Percentiles rank a stretch among this genome's conserved stretches.
These are phyloP conservation scores for Umimayanthus chanpuru DNA, from an alignment of 92 coral and sea anemone species.

Conservation along the genomic window DNA sequence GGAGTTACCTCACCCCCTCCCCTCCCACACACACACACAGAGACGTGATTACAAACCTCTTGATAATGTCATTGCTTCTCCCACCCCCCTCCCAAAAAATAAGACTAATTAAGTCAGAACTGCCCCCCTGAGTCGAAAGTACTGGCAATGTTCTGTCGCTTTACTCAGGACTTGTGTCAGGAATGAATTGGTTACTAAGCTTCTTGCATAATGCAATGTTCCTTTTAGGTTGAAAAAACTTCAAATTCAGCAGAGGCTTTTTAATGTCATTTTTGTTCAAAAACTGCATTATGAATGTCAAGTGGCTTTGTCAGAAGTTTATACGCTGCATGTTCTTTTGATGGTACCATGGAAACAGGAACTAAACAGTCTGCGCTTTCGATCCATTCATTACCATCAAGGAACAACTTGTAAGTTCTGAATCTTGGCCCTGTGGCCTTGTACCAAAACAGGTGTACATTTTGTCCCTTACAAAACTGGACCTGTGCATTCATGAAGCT, in stretches of 20 bases:
- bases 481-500: constrained; percentile 16
- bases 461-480: constrained; percentile 3
- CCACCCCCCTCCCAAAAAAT: too few relatives aligned
- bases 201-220: neutral
- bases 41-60: too few relatives aligned
- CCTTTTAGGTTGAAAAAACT: neutral
- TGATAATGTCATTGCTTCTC: too few relatives aligned
- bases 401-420: neutral
- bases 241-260: neutral
- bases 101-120: too few relatives aligned
- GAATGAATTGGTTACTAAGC: too few relatives aligned
- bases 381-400: neutral
- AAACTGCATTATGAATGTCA: too few relatives aligned
- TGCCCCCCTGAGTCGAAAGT: too few relatives aligned
- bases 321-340: neutral
- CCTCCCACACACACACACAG: too few relatives aligned
- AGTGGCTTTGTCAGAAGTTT: neutral
- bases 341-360: neutral
- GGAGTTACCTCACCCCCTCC: too few relatives aligned
- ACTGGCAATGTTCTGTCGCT: too few relatives aligned
- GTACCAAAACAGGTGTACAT: constrained; percentile 37
- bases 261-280: too few relatives aligned
- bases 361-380: neutral
- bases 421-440: neutral
- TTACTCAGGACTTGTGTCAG: too few relatives aligned